A percentile compares a stretch with the other conserved stretches of the same genome.
phyloP scores from a whole-genome alignment of 2,113 vertebrate genomes.

The Numida meleagris region DNA sequence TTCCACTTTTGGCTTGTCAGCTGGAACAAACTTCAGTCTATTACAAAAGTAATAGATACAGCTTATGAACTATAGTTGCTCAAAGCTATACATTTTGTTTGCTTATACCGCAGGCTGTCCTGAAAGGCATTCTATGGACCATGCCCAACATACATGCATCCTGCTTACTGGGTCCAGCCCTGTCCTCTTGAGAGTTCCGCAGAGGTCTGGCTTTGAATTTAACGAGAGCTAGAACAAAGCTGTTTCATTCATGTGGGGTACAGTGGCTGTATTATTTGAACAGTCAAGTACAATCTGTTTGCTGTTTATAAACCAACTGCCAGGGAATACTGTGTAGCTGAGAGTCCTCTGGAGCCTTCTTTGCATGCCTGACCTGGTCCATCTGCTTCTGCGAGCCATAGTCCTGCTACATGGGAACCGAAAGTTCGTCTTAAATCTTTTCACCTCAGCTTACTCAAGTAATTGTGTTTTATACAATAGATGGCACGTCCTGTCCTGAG shows the following conservation, averaged over 20 bases:
- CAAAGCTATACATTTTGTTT: slow-evolving; percentile 53
- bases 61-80: slow-evolving; percentile 57
- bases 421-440: slow-evolving; percentile 17
- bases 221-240: slow-evolving; percentile 6
- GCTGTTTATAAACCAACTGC: slow-evolving; percentile 24
- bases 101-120: slow-evolving; percentile 51
- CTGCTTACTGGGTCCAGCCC: background rate
- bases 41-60: slow-evolving; percentile 42
- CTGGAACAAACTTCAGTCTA: slow-evolving; percentile 32
- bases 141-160: background rate
- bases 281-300: slow-evolving; percentile 15
- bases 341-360: slow-evolving; percentile 36
- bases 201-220: background rate
- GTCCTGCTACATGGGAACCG: background rate
- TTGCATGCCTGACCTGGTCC: background rate
- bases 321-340: background rate
- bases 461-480: background rate
- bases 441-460: background rate
- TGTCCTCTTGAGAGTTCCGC: background rate
- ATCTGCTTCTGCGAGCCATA: slow-evolving; percentile 41
- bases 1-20: slow-evolving; percentile 56
- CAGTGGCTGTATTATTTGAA: slow-evolving; percentile 26
- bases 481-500: background rate
- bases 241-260: slow-evolving; percentile 14
- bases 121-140: slow-evolving; percentile 22